These are phyloP conservation scores for Cynopterus sphinx DNA, from an alignment of 2,797 vertebrate genomes.

Conservation along the genomic window DNA sequence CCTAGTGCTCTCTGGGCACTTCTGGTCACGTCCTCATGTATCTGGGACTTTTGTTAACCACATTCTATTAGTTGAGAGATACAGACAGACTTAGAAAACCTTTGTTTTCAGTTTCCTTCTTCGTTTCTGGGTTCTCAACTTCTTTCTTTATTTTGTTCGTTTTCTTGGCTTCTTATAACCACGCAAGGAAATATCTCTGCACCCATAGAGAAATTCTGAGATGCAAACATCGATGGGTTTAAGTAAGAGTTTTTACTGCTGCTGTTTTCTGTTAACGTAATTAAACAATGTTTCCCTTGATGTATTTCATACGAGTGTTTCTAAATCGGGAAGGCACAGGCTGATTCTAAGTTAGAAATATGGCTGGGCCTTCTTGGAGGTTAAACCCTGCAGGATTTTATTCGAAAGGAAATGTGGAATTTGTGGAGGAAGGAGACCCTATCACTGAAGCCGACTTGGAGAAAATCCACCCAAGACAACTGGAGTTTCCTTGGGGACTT, in stretches of 20 bases:
- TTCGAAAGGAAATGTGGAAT: not conserved
- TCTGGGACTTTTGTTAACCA: not conserved
- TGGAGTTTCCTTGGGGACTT: not conserved
- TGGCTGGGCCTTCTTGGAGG: not conserved
- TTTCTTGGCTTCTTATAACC: not conserved
- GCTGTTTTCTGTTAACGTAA: not conserved
- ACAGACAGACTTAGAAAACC: not conserved
- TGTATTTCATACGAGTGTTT: not conserved
- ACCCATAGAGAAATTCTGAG: not conserved
- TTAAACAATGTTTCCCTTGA: not conserved
- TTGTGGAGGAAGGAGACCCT: not conserved
- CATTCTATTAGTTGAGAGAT: not conserved
- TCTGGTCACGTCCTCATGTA: not conserved
- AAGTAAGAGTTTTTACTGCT: not conserved
- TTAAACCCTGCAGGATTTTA: not conserved
- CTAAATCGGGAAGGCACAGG: not conserved
- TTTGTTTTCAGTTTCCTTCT: not conserved
- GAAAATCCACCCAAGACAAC: not conserved
- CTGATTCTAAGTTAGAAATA: not conserved
- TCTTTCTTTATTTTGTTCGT: not conserved
- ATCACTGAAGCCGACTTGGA: not conserved
- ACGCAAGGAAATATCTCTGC: not conserved
- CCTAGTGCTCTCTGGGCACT: not conserved
- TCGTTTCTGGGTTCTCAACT: not conserved
- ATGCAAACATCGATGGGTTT: not conserved